These are phyloP conservation scores for Brienomyrus longianalis DNA, from an alignment of 2,113 vertebrate genomes.

Conservation along the genomic window DNA sequence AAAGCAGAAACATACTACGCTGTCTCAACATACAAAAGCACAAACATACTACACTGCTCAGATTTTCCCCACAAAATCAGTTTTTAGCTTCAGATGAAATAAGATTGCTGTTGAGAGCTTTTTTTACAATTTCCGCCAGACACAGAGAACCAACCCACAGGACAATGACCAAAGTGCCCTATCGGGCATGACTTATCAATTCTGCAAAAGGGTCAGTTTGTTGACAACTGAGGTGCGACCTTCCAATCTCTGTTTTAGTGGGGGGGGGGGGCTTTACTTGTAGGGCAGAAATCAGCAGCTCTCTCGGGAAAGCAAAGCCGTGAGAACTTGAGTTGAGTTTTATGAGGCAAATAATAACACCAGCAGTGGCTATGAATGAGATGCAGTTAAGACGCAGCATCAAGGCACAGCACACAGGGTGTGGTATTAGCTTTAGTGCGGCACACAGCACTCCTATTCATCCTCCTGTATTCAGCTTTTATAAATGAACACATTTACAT, in stretches of 20 bases:
- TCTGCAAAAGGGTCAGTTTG: not conserved
- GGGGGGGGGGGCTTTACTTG: not conserved
- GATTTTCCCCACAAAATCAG: not conserved
- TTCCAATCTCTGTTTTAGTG: not conserved
- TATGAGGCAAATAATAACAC: not conserved
- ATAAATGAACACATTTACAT: not conserved
- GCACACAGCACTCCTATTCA: not conserved
- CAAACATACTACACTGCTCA: not conserved
- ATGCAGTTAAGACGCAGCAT: not conserved
- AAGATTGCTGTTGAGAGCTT: not conserved
- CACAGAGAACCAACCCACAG: not conserved
- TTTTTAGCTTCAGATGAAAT: constrained; percentile 3
- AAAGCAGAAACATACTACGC: no score
- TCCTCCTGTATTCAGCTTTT: not conserved
- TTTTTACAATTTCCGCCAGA: not conserved
- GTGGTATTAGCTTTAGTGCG: no score
- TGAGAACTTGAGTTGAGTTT: not conserved
- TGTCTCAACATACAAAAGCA: no score
- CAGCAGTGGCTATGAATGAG: not conserved
- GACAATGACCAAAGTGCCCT: not conserved
- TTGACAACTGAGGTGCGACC: not conserved
- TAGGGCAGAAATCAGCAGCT: not conserved
- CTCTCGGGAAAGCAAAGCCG: not conserved
- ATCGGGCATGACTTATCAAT: not conserved
- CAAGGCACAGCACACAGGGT: no score